Evolutionary conservation across 2,888 invertebrate genomes (phyloP), one percentile per base, ranked within the genome.

Genomic region (Pherbina coryleti): DNA sequence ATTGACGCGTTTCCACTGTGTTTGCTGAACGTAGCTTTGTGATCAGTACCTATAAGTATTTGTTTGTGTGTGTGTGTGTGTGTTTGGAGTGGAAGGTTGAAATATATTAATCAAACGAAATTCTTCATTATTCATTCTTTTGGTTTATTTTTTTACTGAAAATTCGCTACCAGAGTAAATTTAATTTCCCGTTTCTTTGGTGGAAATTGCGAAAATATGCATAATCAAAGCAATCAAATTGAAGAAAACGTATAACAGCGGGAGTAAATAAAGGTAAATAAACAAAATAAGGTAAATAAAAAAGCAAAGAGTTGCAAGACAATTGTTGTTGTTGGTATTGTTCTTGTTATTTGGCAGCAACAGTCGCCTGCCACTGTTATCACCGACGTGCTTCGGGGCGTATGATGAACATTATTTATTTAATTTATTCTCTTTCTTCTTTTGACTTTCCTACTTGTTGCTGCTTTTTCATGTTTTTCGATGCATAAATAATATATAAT

Each of bases 11-110:
- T 90, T 98, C 97, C 72, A 95, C 91, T 1, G 95, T 96, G 86
- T 96, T 97, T 19, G 97, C 95, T 25, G 97, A 97, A 70, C 97
- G 93, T 5, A 98, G 92, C 86, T 98, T 98, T 44, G 97, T 97
- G 86, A 98, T 97, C 81, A 98, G 91, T 72, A 98, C 96, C 96
- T 97, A 81, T 1, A 57, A 76, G 19, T 11, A 28, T 28, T 62
- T 62, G 22, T 62, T 4, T 5, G 17, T 28, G 5, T n/a, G 66
- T 7, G 19, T 28, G 51, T 5, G 67, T 19, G 22, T 34, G 53
- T 11, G 37, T 14, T 22, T 44, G 44, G 5, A 19, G 5, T 17
- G 22, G 60, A 28, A 25, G 17, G 5, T 28, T 17, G 22, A 49
- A 19, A 64, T 64, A 37, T 34, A 9, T 25, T 11, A 64, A 31